Evolutionary conservation across 2,888 invertebrate species (phyloP), one percentile per base, ranked within the genome.

Genomic region (Lithosia quadra): DNA sequence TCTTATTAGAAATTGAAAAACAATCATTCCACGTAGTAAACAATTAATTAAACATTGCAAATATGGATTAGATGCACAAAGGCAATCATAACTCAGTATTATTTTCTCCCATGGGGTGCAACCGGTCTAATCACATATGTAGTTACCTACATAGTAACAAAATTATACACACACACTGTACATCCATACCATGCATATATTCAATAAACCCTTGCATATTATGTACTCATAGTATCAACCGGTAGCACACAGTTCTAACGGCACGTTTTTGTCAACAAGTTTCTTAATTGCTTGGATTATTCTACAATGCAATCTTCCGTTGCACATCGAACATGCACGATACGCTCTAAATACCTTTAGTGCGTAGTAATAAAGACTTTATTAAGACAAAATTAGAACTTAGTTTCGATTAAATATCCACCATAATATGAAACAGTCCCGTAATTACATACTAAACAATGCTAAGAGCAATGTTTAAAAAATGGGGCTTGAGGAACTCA

Each of bases 371-470:
- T 82, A 58, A 75, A 68, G 63, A 66, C 79, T 72, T 71, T 84
- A 79, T 5, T 0, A 0, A 0, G 28, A 36, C 60, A 7, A 34
- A 15, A 21, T 75, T 83, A 84, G 65, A 78, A 79, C 73, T 64
- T 22, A 79, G 58, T 63, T 71, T 74, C 62, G 56, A 28, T 21
- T 65, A 58, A 66, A 67, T 39, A 65, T 22, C 67, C 63, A 65
- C 24, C 63, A 63, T 66, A 75, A 80, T 82, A 83, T 83, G 84
- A 84, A 81, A 78, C 75, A 78, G 62, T 72, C 66, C 57, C 57
- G 76, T 82, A 87, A 87, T 87, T 86, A 84, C 68, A 79, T 69
- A 74, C 76, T 80, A 80, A 86, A 86, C 84, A 87, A 86, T 87
- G 83, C 79, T 81, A 82, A 84, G 80, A 84, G 78, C 69, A 76